Percentiles rank a stretch among this genome's conserved stretches.
Evolutionary conservation across 2,888 invertebrate genomes (phyloP).

Genomic region (Caenorhabditis sulstoni): DNA sequence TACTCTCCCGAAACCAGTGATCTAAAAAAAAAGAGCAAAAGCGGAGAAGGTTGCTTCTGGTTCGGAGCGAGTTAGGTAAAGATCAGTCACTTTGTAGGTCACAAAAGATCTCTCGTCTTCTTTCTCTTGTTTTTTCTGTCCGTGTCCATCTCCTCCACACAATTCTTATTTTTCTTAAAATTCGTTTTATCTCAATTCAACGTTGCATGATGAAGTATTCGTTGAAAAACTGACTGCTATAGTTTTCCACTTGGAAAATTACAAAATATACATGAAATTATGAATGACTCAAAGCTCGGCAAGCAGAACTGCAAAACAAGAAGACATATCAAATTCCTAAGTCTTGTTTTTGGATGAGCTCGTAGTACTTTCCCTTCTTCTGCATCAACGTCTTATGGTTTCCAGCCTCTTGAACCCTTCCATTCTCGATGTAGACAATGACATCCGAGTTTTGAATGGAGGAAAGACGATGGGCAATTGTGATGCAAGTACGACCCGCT

Average conservation of each 20-base stretch:
- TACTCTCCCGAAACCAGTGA: constrained; percentile 23
- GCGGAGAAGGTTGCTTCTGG: constrained; percentile 1
- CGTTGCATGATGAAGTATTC: too few relatives aligned
- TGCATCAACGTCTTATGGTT: constrained; percentile 71
- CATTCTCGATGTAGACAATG: constrained; percentile 75
- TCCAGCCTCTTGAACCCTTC: constrained; percentile 69
- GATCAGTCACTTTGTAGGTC: constrained; percentile 37
- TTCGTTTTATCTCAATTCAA: too few relatives aligned
- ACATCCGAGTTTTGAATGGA: constrained; percentile 76
- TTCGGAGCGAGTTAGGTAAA: constrained; percentile 11
- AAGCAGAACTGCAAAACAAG: too few relatives aligned
- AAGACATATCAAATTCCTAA: constrained; percentile 11
- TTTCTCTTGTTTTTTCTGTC: constrained; percentile 3
- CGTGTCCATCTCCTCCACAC: neutral
- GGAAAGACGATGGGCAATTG: constrained; percentile 77
- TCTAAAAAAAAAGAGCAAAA: neutral
- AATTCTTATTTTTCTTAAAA: too few relatives aligned
- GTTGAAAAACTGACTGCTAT: too few relatives aligned
- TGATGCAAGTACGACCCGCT: constrained; percentile 76
- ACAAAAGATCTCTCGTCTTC: constrained; percentile 14
- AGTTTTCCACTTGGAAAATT: too few relatives aligned
- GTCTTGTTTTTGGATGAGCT: constrained; percentile 71
- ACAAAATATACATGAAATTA: too few relatives aligned
- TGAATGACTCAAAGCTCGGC: too few relatives aligned
- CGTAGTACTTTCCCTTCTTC: constrained; percentile 66